A percentile compares a stretch with the other conserved stretches of the same genome.
These are phyloP conservation scores for Urophycis tenuis DNA, from an alignment of 2,797 vertebrate genomes.

Conservation along the genomic window DNA sequence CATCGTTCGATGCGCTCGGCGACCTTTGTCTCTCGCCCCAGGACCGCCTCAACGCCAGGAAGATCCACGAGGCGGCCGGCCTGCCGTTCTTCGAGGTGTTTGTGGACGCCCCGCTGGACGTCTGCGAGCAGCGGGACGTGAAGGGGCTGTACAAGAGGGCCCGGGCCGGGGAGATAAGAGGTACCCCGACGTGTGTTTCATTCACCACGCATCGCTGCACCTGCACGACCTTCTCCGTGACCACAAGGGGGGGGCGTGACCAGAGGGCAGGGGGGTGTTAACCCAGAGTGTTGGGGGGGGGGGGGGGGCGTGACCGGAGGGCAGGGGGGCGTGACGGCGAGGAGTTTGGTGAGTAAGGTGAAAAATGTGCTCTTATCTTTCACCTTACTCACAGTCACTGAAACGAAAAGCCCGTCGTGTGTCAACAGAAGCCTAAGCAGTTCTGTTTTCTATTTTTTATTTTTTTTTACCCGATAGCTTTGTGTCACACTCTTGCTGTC, in stretches of 20 bases:
- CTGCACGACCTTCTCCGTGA: no score
- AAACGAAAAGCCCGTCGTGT: no score
- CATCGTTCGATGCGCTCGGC: background rate
- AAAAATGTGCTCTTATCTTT: no score
- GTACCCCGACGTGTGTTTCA: slow-evolving; percentile 60
- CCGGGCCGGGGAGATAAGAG: slow-evolving; percentile 96
- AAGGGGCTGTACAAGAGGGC: slow-evolving; percentile 98
- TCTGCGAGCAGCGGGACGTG: slow-evolving; percentile 95
- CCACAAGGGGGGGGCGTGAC: no score
- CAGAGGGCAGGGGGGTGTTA: no score
- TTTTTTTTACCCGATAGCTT: no score
- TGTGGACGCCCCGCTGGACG: slow-evolving; percentile 92
- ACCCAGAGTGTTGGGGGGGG: no score
- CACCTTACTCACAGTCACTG: no score
- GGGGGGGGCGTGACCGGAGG: no score
- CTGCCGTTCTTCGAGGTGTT: slow-evolving; percentile 98
- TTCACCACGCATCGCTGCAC: background rate
- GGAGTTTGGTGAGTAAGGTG: no score
- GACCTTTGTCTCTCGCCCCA: slow-evolving; percentile 43
- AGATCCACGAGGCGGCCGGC: slow-evolving; percentile 88
- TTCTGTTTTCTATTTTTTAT: background rate
- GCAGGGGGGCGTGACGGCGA: no score
- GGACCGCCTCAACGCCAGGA: slow-evolving; percentile 94
- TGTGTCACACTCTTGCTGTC: no score
- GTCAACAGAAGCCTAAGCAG: background rate